These are phyloP conservation scores for Crepidodera aurea DNA, from an alignment of 2,888 invertebrate genomes.

Conservation along the genomic window DNA sequence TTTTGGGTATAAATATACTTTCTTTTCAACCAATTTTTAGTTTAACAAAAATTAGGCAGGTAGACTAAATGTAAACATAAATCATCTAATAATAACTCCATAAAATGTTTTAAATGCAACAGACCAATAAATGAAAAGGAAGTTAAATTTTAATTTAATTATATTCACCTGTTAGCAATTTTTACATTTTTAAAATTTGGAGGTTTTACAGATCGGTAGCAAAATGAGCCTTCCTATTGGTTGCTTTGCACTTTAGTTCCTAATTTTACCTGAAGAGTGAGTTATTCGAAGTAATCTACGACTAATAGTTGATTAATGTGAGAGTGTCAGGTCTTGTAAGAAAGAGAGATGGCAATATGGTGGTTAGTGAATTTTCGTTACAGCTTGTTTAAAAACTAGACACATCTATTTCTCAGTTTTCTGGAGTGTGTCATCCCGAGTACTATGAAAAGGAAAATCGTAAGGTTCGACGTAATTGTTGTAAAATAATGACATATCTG, in stretches of 20 bases:
- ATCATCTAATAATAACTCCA: too few species aligned
- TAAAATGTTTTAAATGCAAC: too few species aligned
- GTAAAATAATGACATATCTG: conserved; percentile 55
- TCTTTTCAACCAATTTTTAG: too few species aligned
- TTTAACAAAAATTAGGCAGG: too few species aligned
- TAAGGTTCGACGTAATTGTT: conserved; percentile 50
- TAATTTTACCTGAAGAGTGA: conserved; percentile 30
- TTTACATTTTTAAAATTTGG: conserved; percentile 21
- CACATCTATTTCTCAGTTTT: conserved; percentile 49
- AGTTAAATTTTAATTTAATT: not conserved
- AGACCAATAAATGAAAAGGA: not conserved
- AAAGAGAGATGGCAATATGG: conserved; percentile 7
- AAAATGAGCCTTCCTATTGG: conserved; percentile 22
- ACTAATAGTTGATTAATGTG: conserved; percentile 16
- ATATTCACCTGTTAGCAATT: conserved; percentile 22
- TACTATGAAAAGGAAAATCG: conserved; percentile 53
- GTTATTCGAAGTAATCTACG: conserved; percentile 26
- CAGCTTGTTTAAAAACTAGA: conserved; percentile 40
- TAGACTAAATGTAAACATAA: too few species aligned
- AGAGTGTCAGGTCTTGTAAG: not conserved
- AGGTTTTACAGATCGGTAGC: conserved; percentile 10
- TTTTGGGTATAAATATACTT: too few species aligned
- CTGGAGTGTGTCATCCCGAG: conserved; percentile 49
- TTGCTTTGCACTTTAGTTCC: conserved; percentile 6
- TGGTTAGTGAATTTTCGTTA: conserved; percentile 14